Conservation (phyloP, 2,888 invertebrate genomes). For the Exocentrus adspersus region DNA sequence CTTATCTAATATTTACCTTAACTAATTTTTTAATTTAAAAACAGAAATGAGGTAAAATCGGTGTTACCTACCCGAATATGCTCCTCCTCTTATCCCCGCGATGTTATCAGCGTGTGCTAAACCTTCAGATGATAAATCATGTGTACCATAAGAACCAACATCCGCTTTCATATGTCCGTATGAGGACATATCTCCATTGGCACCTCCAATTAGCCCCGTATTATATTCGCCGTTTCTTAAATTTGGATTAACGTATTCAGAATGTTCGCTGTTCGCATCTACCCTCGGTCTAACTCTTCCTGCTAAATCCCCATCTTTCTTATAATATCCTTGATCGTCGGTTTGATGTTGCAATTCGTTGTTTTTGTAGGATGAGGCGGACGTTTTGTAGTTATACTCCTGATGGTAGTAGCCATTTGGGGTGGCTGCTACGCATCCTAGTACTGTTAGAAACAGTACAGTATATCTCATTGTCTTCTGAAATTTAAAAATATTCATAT, state of each 20-base stretch:
- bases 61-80: conserved; percentile 11
- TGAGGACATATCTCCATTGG: conserved; percentile 36
- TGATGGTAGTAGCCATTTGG: conserved; percentile 60
- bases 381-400: conserved; percentile 61
- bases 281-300: conserved; percentile 56
- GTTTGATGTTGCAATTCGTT: conserved; percentile 61
- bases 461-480: conserved; percentile 44
- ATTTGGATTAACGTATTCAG: conserved; percentile 60
- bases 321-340: conserved; percentile 60
- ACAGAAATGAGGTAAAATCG: not conserved
- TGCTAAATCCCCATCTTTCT: conserved; percentile 60
- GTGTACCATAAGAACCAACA: conserved; percentile 24
- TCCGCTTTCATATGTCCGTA: conserved; percentile 45
- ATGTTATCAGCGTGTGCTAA: conserved; percentile 34
- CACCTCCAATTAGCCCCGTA: conserved; percentile 27
- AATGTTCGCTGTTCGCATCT: conserved; percentile 58
- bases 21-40: too few relatives aligned
- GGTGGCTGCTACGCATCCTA: conserved; percentile 41
- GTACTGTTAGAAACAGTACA: conserved; percentile 43
- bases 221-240: conserved; percentile 30
- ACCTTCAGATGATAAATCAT: conserved; percentile 33
- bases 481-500: conserved; percentile 1
- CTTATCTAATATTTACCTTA: too few relatives aligned
- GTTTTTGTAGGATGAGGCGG: conserved; percentile 58
- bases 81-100: conserved; percentile 26